Percentiles rank a stretch among this genome's conserved stretches.
Conservation (phyloP, 2,113 vertebrate genomes). For the Bos indicus region DNA sequence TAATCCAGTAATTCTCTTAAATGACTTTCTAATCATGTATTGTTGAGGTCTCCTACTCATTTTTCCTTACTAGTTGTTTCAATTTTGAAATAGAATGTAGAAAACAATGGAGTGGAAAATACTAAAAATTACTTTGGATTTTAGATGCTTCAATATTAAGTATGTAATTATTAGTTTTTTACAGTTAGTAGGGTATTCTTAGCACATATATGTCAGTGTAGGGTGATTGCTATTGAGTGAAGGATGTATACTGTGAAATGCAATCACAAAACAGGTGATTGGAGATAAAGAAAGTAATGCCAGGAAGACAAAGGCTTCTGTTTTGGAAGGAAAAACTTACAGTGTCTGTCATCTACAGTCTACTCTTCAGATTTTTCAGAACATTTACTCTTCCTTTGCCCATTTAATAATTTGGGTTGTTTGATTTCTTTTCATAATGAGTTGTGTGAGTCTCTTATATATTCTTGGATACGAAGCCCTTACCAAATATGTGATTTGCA, state of each 20-base stretch:
- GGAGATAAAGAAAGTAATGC: neutral
- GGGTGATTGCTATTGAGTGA: neutral
- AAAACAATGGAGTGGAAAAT: neutral
- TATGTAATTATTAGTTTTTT: neutral
- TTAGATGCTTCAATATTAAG: neutral
- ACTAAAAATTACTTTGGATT: neutral
- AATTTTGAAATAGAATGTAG: neutral
- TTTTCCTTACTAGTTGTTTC: neutral
- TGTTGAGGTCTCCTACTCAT: neutral
- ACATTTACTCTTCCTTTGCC: neutral
- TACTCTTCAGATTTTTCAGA: neutral
- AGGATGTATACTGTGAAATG: neutral
- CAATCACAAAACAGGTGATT: neutral
- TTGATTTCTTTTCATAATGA: neutral
- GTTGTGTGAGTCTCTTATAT: neutral
- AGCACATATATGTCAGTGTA: neutral
- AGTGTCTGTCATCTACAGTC: neutral
- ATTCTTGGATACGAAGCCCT: rapidly evolving
- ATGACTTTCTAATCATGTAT: neutral
- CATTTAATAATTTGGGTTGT: neutral
- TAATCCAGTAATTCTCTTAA: neutral
- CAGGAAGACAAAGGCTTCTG: neutral
- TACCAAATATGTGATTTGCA: neutral
- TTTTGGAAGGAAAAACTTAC: neutral
- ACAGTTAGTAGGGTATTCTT: neutral